These are phyloP conservation scores for Gymnorhina tibicen DNA, from an alignment of 2,113 vertebrate species.

Conservation along the genomic window DNA sequence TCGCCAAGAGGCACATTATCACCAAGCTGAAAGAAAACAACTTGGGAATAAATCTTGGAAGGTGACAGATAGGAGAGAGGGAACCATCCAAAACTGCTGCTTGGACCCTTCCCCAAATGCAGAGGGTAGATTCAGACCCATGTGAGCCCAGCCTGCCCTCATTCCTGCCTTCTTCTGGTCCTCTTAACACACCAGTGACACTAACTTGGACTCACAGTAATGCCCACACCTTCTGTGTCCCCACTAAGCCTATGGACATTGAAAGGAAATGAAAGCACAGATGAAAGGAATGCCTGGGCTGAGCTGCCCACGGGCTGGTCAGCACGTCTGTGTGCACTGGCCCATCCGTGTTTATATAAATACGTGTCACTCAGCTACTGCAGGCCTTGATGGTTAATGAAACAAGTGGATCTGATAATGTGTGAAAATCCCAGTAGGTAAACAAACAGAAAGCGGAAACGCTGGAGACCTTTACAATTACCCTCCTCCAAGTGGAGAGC, in stretches of 20 bases:
- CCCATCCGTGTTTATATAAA: constrained; percentile 19
- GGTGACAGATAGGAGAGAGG: background rate
- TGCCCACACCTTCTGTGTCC: background rate
- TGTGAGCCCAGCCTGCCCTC: background rate
- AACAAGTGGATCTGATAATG: constrained; percentile 49
- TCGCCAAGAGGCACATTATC: constrained; percentile 7
- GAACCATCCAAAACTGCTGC: background rate
- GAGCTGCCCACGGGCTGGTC: background rate
- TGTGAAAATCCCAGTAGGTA: constrained; percentile 42
- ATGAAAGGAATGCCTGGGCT: background rate
- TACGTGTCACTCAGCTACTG: background rate
- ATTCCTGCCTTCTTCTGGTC: background rate
- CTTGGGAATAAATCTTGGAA: constrained; percentile 1
- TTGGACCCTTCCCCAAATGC: background rate
- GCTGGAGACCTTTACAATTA: background rate
- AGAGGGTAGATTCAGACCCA: background rate
- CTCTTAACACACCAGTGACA: background rate
- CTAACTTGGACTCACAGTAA: background rate
- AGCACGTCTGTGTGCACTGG: background rate
- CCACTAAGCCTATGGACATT: background rate
- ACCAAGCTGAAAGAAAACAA: constrained; percentile 19
- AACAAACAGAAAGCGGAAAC: constrained; percentile 53
- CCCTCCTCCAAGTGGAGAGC: background rate
- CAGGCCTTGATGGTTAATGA: constrained; percentile 22
- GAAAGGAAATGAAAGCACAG: background rate